Evolutionary conservation across 2,888 invertebrate species (phyloP), one percentile per base, ranked within the genome.

Genomic region (Balanococcus diminutus): DNA sequence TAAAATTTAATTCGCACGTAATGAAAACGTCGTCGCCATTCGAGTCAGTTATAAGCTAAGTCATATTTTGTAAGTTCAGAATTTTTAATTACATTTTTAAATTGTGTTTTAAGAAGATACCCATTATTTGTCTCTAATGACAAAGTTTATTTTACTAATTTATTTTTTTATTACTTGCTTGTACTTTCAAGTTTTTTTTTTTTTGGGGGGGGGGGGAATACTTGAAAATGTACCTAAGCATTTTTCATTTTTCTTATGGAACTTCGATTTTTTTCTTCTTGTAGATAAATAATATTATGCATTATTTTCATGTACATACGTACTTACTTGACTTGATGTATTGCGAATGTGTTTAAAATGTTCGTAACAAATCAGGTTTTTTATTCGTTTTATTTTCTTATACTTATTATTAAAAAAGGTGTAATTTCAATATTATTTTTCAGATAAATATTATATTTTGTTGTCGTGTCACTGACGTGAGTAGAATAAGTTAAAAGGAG

Each of bases 61-160:
- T 67, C 67, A 67, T 67, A 67, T 28, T 67, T 67, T 67, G 0
- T 67, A 67, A 67, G 67, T 67, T 67, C 28, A n/a, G n/a, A n/a
- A n/a, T n/a, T n/a, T n/a, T n/a, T n/a, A n/a, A n/a, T n/a, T n/a
- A n/a, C n/a, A n/a, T 22, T 56, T 51, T 56, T 56, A 16, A 28
- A 16, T 28, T 67, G 28, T 19, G 0, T 67, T 22, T n/a, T 61
- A 61, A 61, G 61, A 61, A 25, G 25, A 46, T 46, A n/a, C n/a
- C 14, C 46, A 46, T 46, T 46, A 16, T 46, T 46, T 16, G 2
- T 46, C 2, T 46, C 46, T 46, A 46, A 46, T 11, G 2, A 11
- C 16, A 46, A 4, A 2, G 46, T 2, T 46, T 14, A 14, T 46
- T 16, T 2, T 46, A 2, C 2, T 46, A 2, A 46, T 46, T 4